Base-by-base conservation (phyloP, 2,113 vertebrate genomes). In the Kryptolebias marmoratus region DNA sequence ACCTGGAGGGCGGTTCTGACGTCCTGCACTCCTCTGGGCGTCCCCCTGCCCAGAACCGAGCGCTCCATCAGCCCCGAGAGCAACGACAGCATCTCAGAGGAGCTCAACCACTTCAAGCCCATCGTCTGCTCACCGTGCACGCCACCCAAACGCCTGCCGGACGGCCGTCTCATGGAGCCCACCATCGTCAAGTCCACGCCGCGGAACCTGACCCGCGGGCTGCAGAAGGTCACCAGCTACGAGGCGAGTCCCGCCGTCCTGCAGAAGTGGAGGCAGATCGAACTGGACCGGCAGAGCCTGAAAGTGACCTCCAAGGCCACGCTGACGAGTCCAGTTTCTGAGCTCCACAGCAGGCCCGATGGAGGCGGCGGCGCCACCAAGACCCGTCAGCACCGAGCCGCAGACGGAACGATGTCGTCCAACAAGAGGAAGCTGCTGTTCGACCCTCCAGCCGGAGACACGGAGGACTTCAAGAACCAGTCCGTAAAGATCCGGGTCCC, bases 21-120 rank as follows among this genome's bases (percentile, higher is more conserved):
- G 2, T 84, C 75, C 0, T 45, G 84, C 0, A 50, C 67, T 0
- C 83, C 83, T 0, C 73, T 87, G 39, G 56, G 66, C 13, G 56
- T 81, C 5, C 57, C 89, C 2, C 83, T 92, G 13, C 88, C 93
- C 27, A 89, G 93, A 11, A 90, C 93, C 0, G 97, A 98, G 85
- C 90, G 96, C 10, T 98, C 96, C 49, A 92, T 96, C 89, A 98
- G 96, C 84, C 98, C 97, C 0, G 97, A 98, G 77, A 99, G 97
- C 92, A 98, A 98, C 0, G 98, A 99, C 90, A 99, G 98, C 93
- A 99, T 99, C 89, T 99, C 98, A 0, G 97, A 97, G 75, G 98
- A 98, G 67, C 94, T 98, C 57, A 99, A 98, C 81, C 98, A 98
- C 91, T 99, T 99, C 82, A 99, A 99, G 58, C 98, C 98, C 14